A percentile compares a stretch with the other conserved stretches of the same genome.
These are phyloP conservation scores for Tetramorium simillimum DNA, from an alignment of 1,140 invertebrate species.

Conservation along the genomic window DNA sequence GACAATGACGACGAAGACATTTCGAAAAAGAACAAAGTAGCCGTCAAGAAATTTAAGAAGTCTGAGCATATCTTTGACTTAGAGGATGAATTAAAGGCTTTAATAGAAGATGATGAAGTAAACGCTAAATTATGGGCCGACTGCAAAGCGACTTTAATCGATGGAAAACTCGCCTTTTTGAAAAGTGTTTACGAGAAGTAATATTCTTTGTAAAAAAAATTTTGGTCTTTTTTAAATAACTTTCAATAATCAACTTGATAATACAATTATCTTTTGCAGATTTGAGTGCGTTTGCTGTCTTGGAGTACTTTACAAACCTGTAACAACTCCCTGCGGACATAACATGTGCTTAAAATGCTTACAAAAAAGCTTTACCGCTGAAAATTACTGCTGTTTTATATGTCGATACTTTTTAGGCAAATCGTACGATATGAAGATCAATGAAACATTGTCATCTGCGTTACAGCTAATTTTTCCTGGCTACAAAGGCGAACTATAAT, in stretches of 20 bases:
- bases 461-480: conserved; percentile 88
- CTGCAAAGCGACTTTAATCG: conserved; percentile 82
- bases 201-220: neutral
- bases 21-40: conserved; percentile 67
- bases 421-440: conserved; percentile 85
- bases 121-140: conserved; percentile 91
- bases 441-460: conserved; percentile 86
- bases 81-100: conserved; percentile 83
- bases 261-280: conserved; percentile 78
- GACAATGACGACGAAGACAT: neutral
- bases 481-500: conserved; percentile 86
- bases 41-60: conserved; percentile 74
- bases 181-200: conserved; percentile 81
- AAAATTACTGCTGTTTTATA: conserved; percentile 89
- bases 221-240: neutral
- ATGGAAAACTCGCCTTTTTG: conserved; percentile 83
- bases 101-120: conserved; percentile 87
- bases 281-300: conserved; percentile 94
- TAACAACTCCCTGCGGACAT: conserved; percentile 91
- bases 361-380: conserved; percentile 89
- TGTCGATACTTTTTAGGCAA: conserved; percentile 89
- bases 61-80: conserved; percentile 85
- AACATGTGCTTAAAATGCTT: conserved; percentile 92
- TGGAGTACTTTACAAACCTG: conserved; percentile 90
- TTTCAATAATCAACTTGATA: conserved; percentile 27